phyloP scores from a whole-genome alignment of 2,888 invertebrate species.

The Gastrophysa polygoni region DNA sequence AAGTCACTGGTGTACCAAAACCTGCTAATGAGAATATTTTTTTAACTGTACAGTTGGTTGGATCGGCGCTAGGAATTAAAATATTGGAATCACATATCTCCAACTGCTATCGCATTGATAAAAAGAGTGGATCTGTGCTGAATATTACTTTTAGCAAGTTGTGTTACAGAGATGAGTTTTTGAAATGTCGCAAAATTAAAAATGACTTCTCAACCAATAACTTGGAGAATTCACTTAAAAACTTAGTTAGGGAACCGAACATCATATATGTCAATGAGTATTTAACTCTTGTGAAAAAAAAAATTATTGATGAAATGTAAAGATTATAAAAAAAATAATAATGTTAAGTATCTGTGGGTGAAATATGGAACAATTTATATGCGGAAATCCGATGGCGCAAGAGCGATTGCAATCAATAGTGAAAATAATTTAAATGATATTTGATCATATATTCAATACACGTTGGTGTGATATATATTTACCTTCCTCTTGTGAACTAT shows the following conservation, averaged over 20 bases:
- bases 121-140: not conserved
- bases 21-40: not conserved
- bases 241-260: not conserved
- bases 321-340: not conserved
- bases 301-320: not conserved
- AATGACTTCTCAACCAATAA: no score
- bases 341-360: not conserved
- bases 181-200: no score
- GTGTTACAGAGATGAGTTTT: no score
- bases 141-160: no score
- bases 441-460: not conserved
- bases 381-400: not conserved
- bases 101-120: not conserved
- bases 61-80: not conserved
- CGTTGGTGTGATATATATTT: not conserved
- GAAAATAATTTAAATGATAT: not conserved
- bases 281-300: not conserved
- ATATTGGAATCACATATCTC: not conserved
- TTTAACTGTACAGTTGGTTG: no score
- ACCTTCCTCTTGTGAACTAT: not conserved
- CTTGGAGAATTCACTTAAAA: not conserved
- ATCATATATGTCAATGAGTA: slow-evolving; percentile 1
- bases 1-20: slow-evolving; percentile 1
- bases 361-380: not conserved
- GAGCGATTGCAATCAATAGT: not conserved